Evolutionary conservation across 2,113 vertebrate species (phyloP), one percentile per base, ranked within the genome.

Genomic region (Genyomyrus donnyi): DNA sequence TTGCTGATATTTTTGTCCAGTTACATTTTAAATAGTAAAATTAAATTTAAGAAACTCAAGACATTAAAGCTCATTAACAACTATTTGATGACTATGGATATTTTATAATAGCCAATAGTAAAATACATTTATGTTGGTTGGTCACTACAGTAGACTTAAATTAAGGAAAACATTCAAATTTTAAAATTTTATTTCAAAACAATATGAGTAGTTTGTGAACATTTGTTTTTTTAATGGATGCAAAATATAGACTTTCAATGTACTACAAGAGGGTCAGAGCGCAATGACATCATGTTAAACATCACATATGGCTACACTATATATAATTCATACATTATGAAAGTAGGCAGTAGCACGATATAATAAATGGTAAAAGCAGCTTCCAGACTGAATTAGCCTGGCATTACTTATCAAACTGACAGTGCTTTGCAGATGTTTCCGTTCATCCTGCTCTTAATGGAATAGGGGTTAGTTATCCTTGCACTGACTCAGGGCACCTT

Each of bases 401-500:
- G 74, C 19, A 2, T 42, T 17, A 80, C 11, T 80, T 35, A 80
- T 80, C 15, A 80, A 35, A 42, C 74, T 80, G 74, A 39, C 35
- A 42, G 74, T 39, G 35, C 74, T 39, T 80, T 42, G 35, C n/a
- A 70, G 62, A 31, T 13, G n/a, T 31, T 70, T 70, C n/a, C 3
- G 1, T 31, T 31, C 62, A 31, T 31, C 11, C 62, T 70, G n/a
- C 62, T 70, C 62, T 2, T 70, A 70, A 70, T 31, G 62, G 62
- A 70, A 70, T 10, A 70, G 62, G n/a, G 58, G 9, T 31, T 7
- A 19, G 91, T 62, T 89, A 46, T 90, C 86, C 3, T 53, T 66
- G 48, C 90, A 92, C 45, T 77, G 35, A 10, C 10, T 49, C 62
- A 90, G 77, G 27, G 49, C 39, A 1, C 88, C 48, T 58, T 80